A percentile compares a stretch with the other conserved stretches of the same genome.
These are phyloP conservation scores for Epizoanthus illoricatus DNA, from an alignment of 92 coral and sea anemone species.

Conservation along the genomic window DNA sequence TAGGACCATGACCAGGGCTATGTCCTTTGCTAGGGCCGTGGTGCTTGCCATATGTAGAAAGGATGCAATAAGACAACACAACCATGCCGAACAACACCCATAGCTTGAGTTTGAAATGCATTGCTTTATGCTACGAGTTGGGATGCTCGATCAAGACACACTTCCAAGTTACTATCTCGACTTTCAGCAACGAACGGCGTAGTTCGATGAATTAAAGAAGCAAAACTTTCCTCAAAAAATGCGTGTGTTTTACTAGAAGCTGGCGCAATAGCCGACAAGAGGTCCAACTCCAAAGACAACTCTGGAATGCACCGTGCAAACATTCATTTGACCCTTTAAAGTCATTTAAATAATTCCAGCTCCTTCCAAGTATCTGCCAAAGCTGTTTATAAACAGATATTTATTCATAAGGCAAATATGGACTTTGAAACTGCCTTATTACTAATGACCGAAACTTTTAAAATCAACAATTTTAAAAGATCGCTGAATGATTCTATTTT, in stretches of 20 bases:
- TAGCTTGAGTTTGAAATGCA: conserved; percentile 7
- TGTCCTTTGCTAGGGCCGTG: not conserved
- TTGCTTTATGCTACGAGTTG: not conserved
- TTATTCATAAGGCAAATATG: too few relatives aligned
- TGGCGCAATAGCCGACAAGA: not conserved
- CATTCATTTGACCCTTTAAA: conserved; percentile 2
- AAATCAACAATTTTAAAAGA: too few relatives aligned
- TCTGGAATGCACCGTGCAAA: conserved; percentile 18
- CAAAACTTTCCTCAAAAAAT: not conserved
- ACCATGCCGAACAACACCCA: not conserved
- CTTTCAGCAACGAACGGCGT: not conserved
- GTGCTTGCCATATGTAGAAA: not conserved
- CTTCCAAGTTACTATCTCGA: not conserved
- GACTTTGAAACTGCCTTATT: too few relatives aligned
- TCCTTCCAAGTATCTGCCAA: not conserved
- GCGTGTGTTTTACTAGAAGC: not conserved
- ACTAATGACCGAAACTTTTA: too few relatives aligned
- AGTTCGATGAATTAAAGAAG: not conserved
- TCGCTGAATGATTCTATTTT: too few relatives aligned
- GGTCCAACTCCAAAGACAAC: not conserved
- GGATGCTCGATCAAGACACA: not conserved
- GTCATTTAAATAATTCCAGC: conserved; percentile 19
- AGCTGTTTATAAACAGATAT: too few relatives aligned
- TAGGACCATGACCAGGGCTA: not conserved
- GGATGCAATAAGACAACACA: not conserved